Evolutionary conservation across 2,888 invertebrate species (phyloP).

Genomic region (Drosophila mimetica): DNA sequence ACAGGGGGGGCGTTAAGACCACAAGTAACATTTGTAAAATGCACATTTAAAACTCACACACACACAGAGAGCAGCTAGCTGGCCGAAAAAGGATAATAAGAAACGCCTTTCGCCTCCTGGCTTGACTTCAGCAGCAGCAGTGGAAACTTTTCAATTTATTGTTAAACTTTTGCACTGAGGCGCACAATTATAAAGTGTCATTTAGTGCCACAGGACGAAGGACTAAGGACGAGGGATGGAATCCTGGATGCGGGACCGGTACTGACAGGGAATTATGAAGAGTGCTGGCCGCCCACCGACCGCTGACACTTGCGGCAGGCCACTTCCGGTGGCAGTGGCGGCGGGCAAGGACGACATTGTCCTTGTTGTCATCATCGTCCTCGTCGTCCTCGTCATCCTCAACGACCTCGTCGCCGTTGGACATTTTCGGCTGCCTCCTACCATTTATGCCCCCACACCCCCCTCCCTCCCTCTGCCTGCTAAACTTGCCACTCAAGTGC

Average conservation of each 20-base stretch:
- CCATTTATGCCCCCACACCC: too few species aligned
- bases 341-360: constrained; percentile 15
- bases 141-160: constrained; percentile 81
- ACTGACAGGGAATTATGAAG: constrained; percentile 75
- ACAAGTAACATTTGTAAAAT: constrained; percentile 80
- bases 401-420: constrained; percentile 60
- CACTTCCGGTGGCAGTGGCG: constrained; percentile 65
- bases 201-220: constrained; percentile 55
- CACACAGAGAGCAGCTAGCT: constrained; percentile 28
- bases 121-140: constrained; percentile 55
- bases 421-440: constrained; percentile 58
- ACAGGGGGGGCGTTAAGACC: constrained; percentile 64
- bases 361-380: constrained; percentile 52
- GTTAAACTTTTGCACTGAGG: constrained; percentile 80
- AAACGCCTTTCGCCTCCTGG: constrained; percentile 70
- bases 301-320: constrained; percentile 73
- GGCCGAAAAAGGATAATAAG: constrained; percentile 74
- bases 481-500: constrained; percentile 72
- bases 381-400: constrained; percentile 60
- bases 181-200: constrained; percentile 82
- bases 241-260: constrained; percentile 15
- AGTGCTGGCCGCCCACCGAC: constrained; percentile 63
- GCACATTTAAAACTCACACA: constrained; percentile 76
- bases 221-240: constrained; percentile 2
- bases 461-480: too few species aligned